These are phyloP conservation scores for Calameuta pallipes DNA, from an alignment of 2,888 invertebrate species.

Conservation along the genomic window DNA sequence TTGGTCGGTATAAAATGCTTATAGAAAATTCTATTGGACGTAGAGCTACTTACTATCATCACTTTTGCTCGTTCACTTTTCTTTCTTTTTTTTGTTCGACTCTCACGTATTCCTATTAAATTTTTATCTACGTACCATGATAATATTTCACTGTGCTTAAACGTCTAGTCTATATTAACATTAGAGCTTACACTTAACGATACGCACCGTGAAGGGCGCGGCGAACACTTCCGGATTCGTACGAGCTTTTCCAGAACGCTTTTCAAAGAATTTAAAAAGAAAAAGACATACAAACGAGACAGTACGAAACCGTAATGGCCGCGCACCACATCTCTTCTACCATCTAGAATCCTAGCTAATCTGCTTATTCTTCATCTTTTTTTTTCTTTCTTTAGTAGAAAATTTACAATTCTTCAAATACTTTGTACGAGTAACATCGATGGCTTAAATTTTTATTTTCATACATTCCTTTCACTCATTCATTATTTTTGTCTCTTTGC, in stretches of 20 bases:
- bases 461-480: slow-evolving; percentile 28
- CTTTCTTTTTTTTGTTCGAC: not conserved
- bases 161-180: not conserved
- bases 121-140: not conserved
- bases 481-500: slow-evolving; percentile 17
- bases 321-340: not conserved
- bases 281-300: not conserved
- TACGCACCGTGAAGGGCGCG: slow-evolving; percentile 22
- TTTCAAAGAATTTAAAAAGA: not conserved
- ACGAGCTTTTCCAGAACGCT: not conserved
- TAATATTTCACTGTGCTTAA: not conserved
- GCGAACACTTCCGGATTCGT: not conserved
- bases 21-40: slow-evolving; percentile 52
- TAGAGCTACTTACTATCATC: not conserved
- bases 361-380: slow-evolving; percentile 17
- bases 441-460: slow-evolving; percentile 54
- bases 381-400: slow-evolving; percentile 49
- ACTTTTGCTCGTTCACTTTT: not conserved
- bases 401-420: slow-evolving; percentile 57
- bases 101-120: not conserved
- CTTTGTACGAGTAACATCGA: slow-evolving; percentile 63
- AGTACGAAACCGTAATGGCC: not conserved
- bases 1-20: slow-evolving; percentile 60
- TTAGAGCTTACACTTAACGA: slow-evolving; percentile 34
- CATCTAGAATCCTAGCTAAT: slow-evolving; percentile 19